These are phyloP conservation scores for Vespertilio murinus DNA, from an alignment of 2,797 vertebrate genomes.

Conservation along the genomic window DNA sequence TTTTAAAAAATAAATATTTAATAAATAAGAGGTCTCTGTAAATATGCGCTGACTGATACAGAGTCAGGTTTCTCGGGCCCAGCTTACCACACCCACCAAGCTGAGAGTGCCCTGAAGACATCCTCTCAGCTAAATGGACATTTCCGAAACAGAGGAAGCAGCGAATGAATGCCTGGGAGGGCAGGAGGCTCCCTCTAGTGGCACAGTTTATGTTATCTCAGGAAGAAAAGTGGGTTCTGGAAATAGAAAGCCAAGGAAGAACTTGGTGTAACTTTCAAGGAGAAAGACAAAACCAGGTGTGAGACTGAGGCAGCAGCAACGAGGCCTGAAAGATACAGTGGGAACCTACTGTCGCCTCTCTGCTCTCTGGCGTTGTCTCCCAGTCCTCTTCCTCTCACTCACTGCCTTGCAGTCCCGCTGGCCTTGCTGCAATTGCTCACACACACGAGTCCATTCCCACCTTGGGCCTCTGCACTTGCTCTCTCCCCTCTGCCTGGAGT, in stretches of 20 bases:
- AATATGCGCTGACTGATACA: background rate
- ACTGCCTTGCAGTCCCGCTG: background rate
- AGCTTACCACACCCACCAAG: background rate
- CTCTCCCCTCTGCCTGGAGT: background rate
- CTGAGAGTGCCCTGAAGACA: background rate
- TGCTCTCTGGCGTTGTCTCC: background rate
- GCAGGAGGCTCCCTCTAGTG: conserved; percentile 61
- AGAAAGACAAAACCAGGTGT: background rate
- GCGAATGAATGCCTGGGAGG: background rate
- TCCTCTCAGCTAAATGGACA: background rate
- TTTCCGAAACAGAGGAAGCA: background rate
- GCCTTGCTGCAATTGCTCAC: background rate
- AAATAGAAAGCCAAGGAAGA: background rate
- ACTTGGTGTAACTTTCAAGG: background rate
- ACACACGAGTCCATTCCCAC: background rate
- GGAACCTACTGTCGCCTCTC: background rate
- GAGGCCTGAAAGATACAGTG: background rate
- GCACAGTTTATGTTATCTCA: accelerated
- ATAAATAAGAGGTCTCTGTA: background rate
- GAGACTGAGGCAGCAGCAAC: background rate
- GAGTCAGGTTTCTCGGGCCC: background rate
- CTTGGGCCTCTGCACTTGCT: background rate
- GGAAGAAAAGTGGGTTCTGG: background rate
- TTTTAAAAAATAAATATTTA: no score
- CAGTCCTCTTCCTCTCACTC: background rate